These are phyloP conservation scores for Hydrozoanthus tunicans DNA, from an alignment of 64 coral and sea anemone species.

Conservation along the genomic window DNA sequence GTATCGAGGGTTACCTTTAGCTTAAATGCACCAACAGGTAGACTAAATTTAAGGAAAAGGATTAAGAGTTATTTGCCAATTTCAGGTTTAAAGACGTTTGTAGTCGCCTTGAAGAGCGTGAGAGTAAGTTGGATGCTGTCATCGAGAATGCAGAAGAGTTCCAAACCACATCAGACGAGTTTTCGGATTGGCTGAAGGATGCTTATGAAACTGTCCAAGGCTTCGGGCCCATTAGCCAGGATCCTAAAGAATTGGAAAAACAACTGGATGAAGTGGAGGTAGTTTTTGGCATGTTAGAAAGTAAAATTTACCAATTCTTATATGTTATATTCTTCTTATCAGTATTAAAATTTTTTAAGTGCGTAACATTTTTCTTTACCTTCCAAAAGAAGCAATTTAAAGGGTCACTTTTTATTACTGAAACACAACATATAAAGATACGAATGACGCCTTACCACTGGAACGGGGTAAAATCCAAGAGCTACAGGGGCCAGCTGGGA, in stretches of 20 bases:
- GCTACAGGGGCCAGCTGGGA: too few relatives aligned
- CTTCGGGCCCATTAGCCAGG: slow-evolving; percentile 68
- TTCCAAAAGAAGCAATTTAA: too few relatives aligned
- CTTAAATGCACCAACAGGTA: too few relatives aligned
- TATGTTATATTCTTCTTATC: too few relatives aligned
- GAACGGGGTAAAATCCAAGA: too few relatives aligned
- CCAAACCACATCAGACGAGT: slow-evolving; percentile 59
- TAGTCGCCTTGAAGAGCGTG: slow-evolving; percentile 47
- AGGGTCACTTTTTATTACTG: too few relatives aligned
- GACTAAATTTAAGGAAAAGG: neutral
- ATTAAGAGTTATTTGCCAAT: neutral
- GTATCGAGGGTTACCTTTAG: too few relatives aligned
- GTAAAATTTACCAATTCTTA: too few relatives aligned
- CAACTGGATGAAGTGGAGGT: slow-evolving; percentile 87
- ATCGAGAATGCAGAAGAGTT: slow-evolving; percentile 85
- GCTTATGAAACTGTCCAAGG: slow-evolving; percentile 59
- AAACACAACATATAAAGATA: too few relatives aligned
- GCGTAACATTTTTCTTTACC: too few relatives aligned
- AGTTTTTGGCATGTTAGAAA: neutral
- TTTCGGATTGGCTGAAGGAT: slow-evolving; percentile 78
- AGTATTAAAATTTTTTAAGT: too few relatives aligned
- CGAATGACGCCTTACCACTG: too few relatives aligned
- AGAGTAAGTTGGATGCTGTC: slow-evolving; percentile 38
- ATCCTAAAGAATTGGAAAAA: slow-evolving; percentile 64
- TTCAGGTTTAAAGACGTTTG: slow-evolving; percentile 54